These are phyloP conservation scores for Drosophila eugracilis DNA, from an alignment of 1,140 invertebrate genomes.

Conservation along the genomic window DNA sequence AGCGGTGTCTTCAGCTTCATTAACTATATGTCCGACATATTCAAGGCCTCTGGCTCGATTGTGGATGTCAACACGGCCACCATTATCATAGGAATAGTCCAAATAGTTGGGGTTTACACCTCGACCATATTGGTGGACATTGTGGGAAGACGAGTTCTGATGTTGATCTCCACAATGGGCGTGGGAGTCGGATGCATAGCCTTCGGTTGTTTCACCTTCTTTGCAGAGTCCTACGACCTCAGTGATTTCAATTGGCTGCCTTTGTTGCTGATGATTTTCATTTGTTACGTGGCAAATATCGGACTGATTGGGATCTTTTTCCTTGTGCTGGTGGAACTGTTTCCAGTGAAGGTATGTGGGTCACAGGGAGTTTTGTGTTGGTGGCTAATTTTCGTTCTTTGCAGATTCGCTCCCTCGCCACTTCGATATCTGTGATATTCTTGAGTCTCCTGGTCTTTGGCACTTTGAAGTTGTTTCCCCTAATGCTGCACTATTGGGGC, in stretches of 20 bases:
- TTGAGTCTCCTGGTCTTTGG: slow-evolving; percentile 56
- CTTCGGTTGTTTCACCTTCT: slow-evolving; percentile 71
- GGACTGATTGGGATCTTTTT: slow-evolving; percentile 76
- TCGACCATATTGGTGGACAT: slow-evolving; percentile 79
- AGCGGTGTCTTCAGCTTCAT: slow-evolving; percentile 86
- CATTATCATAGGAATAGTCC: slow-evolving; percentile 89
- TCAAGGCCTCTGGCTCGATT: slow-evolving; percentile 87
- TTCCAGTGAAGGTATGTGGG: slow-evolving; percentile 75
- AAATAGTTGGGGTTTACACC: slow-evolving; percentile 70
- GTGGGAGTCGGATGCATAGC: slow-evolving; percentile 64
- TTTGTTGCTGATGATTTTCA: slow-evolving; percentile 58
- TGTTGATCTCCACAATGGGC: slow-evolving; percentile 78
- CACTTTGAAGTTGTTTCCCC: slow-evolving; percentile 64
- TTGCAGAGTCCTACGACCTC: slow-evolving; percentile 37
- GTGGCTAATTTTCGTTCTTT: background rate
- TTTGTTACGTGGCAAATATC: slow-evolving; percentile 67
- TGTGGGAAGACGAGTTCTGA: slow-evolving; percentile 71
- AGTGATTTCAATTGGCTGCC: slow-evolving; percentile 71
- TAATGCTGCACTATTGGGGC: slow-evolving; percentile 55
- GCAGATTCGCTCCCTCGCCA: slow-evolving; percentile 68
- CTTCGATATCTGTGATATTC: slow-evolving; percentile 66
- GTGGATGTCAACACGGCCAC: slow-evolving; percentile 88
- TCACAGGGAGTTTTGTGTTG: too few relatives aligned
- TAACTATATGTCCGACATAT: slow-evolving; percentile 88
- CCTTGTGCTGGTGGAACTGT: slow-evolving; percentile 72